phyloP scores from a whole-genome alignment of 2,113 vertebrate species.

The Sorex fumeus region DNA sequence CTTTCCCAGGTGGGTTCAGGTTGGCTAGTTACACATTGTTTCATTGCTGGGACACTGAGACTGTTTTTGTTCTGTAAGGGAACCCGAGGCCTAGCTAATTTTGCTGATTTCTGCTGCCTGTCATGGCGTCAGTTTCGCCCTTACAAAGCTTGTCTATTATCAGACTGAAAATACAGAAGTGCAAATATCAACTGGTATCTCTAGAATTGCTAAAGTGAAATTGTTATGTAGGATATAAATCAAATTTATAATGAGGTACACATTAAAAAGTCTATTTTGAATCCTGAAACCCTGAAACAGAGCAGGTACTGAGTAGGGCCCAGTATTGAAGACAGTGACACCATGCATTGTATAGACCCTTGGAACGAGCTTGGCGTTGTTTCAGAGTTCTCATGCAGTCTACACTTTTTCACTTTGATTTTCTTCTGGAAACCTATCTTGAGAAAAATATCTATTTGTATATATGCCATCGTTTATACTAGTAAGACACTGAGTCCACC shows the following conservation, averaged over 20 bases:
- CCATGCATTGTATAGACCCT: neutral
- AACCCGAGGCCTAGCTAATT: no score
- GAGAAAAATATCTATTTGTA: conserved; percentile 36
- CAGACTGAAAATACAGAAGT: conserved; percentile 50
- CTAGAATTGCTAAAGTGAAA: conserved; percentile 39
- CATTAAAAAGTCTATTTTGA: conserved; percentile 41
- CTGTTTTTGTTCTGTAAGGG: no score
- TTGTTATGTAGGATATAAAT: neutral
- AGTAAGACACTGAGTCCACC: conserved; percentile 8
- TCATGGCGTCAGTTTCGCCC: neutral
- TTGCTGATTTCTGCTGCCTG: no score
- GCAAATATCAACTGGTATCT: conserved; percentile 38
- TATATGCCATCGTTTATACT: conserved; percentile 26
- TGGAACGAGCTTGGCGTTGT: conserved; percentile 33
- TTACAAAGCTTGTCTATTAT: conserved; percentile 2
- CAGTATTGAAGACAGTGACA: neutral
- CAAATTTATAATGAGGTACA: conserved; percentile 39
- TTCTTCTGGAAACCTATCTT: conserved; percentile 47
- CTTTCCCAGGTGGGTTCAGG: no score
- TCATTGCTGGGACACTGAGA: no score
- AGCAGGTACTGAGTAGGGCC: neutral
- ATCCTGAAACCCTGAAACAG: conserved; percentile 25
- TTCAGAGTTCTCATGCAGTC: conserved; percentile 39
- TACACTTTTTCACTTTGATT: conserved; percentile 42
- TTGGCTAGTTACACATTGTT: no score